Conservation (phyloP, 2,113 vertebrate genomes). For the Bucco capensis region DNA sequence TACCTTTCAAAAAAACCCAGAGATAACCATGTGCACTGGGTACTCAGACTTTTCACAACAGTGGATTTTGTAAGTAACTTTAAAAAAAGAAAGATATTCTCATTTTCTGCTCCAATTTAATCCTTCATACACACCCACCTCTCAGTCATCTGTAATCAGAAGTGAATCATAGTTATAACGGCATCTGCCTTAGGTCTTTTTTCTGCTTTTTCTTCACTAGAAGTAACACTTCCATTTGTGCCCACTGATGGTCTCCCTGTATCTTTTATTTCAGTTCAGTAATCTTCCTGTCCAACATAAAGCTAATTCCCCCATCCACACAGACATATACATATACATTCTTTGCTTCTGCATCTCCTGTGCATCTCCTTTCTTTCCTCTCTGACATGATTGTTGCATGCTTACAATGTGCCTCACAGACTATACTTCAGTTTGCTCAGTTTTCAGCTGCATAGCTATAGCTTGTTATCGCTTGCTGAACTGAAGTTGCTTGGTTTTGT, state of each 20-base stretch:
- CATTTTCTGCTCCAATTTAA: constrained; percentile 4
- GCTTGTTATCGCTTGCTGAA: background rate
- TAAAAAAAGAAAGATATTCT: background rate
- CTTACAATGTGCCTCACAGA: background rate
- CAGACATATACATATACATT: background rate
- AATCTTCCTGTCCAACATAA: background rate
- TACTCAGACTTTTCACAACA: background rate
- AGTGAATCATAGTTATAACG: constrained; percentile 36
- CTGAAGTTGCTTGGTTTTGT: background rate
- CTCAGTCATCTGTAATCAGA: constrained; percentile 43
- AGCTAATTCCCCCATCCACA: background rate
- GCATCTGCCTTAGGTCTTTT: constrained; percentile 1
- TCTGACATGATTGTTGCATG: background rate
- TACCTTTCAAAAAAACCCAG: background rate
- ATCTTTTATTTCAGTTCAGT: background rate
- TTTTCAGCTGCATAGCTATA: background rate
- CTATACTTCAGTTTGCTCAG: background rate
- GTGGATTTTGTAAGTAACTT: background rate
- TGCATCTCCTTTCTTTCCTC: background rate
- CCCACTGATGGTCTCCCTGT: background rate
- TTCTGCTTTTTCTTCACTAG: constrained; percentile 1
- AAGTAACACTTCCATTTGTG: background rate
- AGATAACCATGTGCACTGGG: background rate
- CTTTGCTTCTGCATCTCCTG: background rate
- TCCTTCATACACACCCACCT: constrained; percentile 42